A percentile compares a stretch with the other conserved stretches of the same genome.
phyloP scores from a whole-genome alignment of 2,888 invertebrate genomes.

The Agriopis leucophaearia region DNA sequence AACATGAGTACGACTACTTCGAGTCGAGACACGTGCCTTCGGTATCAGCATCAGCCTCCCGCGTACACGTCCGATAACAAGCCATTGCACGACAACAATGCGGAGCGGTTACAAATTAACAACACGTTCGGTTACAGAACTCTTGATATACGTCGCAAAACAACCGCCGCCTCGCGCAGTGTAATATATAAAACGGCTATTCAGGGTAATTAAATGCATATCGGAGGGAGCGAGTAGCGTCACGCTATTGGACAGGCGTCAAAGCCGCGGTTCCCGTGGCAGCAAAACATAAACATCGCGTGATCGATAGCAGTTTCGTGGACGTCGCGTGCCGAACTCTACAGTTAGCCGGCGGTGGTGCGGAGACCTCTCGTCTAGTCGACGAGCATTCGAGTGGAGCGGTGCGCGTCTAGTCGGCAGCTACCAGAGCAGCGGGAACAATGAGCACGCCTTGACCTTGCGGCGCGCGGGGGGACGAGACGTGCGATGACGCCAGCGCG shows the following conservation, averaged over 20 bases:
- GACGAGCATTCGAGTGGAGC: slow-evolving; percentile 60
- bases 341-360: slow-evolving; percentile 52
- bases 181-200: slow-evolving; percentile 46
- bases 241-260: slow-evolving; percentile 59
- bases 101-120: slow-evolving; percentile 46
- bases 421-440: slow-evolving; percentile 70
- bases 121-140: slow-evolving; percentile 41
- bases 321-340: slow-evolving; percentile 56
- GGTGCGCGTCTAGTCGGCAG: slow-evolving; percentile 66
- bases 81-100: slow-evolving; percentile 43
- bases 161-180: slow-evolving; percentile 32
- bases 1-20: slow-evolving; percentile 53
- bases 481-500: slow-evolving; percentile 83
- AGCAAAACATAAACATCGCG: slow-evolving; percentile 79
- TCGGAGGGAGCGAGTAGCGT: slow-evolving; percentile 59
- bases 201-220: slow-evolving; percentile 56
- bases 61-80: slow-evolving; percentile 59
- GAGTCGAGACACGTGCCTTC: slow-evolving; percentile 61
- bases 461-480: slow-evolving; percentile 78
- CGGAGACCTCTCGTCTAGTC: slow-evolving; percentile 55
- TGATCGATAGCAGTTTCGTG: slow-evolving; percentile 74
- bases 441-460: slow-evolving; percentile 85
- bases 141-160: slow-evolving; percentile 32
- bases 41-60: slow-evolving; percentile 48
- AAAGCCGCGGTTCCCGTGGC: slow-evolving; percentile 75